Evolutionary conservation across 1,140 invertebrate species (phyloP).

Genomic region (Lucilia sericata): DNA sequence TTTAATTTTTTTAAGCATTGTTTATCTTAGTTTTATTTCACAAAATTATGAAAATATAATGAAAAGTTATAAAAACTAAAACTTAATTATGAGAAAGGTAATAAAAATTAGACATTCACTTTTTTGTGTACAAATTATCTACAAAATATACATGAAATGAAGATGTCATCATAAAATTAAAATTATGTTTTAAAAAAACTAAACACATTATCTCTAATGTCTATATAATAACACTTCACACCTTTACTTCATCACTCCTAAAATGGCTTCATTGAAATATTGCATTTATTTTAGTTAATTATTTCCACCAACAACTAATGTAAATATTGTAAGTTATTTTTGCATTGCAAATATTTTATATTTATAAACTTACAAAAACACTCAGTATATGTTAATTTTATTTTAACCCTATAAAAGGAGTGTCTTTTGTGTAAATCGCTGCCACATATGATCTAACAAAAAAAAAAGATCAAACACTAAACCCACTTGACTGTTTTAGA

Average conservation of each 20-base stretch:
- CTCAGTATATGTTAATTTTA: constrained; percentile 8
- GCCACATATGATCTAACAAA: background rate
- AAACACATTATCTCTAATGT: no score
- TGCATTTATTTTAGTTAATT: no score
- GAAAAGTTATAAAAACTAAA: background rate
- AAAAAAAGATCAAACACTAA: no score
- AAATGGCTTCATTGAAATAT: no score
- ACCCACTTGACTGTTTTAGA: background rate
- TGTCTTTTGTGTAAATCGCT: background rate
- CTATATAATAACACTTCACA: constrained; percentile 17
- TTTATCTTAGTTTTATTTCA: no score
- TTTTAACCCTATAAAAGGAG: constrained; percentile 21
- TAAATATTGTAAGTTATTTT: no score
- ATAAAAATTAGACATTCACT: constrained; percentile 36
- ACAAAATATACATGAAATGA: background rate
- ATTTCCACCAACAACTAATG: no score
- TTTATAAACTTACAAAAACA: background rate
- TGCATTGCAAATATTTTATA: background rate
- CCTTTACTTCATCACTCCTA: background rate
- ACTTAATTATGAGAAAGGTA: constrained; percentile 34
- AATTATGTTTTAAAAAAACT: no score
- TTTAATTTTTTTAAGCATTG: no score
- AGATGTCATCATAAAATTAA: background rate
- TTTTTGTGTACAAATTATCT: background rate
- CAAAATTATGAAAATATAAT: no score